phyloP scores from a whole-genome alignment of 2,113 vertebrate genomes.

The Aegypius monachus region DNA sequence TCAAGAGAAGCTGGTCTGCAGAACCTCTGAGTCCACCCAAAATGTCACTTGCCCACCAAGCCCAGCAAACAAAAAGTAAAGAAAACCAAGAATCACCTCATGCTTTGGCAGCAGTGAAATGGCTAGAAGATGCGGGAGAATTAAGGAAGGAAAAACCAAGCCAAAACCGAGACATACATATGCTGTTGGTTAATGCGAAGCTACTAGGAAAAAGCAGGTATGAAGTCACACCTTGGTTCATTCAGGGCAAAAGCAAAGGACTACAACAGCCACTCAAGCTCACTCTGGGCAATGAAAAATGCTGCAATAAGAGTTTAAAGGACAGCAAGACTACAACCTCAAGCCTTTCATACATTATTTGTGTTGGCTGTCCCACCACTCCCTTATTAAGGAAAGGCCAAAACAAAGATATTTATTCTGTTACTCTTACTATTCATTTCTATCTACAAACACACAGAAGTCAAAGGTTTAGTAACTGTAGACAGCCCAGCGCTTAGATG shows the following conservation, averaged over 20 bases:
- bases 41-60: not conserved
- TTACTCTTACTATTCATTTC: not conserved
- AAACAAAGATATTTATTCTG: not conserved
- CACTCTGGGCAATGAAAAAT: not conserved
- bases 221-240: not conserved
- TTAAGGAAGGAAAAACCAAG: not conserved
- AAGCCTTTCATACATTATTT: not conserved
- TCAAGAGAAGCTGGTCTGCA: not conserved
- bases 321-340: not conserved
- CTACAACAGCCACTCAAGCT: rapidly evolving
- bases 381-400: not conserved
- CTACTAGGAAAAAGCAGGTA: not conserved
- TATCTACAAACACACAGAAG: not conserved
- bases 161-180: not conserved
- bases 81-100: not conserved
- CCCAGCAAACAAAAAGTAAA: not conserved
- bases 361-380: not conserved
- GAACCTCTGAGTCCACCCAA: not conserved
- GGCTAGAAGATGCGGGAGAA: not conserved
- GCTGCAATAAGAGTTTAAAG: not conserved
- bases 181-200: rapidly evolving
- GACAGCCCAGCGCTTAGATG: not conserved
- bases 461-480: not conserved
- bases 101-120: not conserved
- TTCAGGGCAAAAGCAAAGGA: not conserved